phyloP scores from a whole-genome alignment of 2,888 invertebrate species.

The Agrotis puta region DNA sequence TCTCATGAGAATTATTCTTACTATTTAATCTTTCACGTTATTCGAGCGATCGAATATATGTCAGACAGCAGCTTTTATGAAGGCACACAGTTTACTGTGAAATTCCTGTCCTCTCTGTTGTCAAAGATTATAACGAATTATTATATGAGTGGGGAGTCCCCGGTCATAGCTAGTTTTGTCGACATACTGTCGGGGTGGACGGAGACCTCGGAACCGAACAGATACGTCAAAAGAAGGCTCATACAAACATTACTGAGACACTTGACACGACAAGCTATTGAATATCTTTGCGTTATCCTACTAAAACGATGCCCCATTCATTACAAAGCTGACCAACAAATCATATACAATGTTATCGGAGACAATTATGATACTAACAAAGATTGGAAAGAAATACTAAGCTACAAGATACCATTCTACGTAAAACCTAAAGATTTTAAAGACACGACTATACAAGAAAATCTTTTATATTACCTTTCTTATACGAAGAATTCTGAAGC shows the following conservation, averaged over 20 bases:
- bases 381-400: constrained; percentile 93
- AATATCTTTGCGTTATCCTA: constrained; percentile 90
- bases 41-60: constrained; percentile 92
- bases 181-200: constrained; percentile 91
- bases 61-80: constrained; percentile 79
- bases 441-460: constrained; percentile 88
- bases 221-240: constrained; percentile 82
- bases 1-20: constrained; percentile 90
- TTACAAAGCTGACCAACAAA: constrained; percentile 78
- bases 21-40: constrained; percentile 91
- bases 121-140: constrained; percentile 92
- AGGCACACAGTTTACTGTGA: constrained; percentile 78
- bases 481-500: constrained; percentile 76
- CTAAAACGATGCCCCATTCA: constrained; percentile 89
- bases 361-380: constrained; percentile 86
- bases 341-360: constrained; percentile 88
- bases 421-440: constrained; percentile 91
- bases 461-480: constrained; percentile 92
- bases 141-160: constrained; percentile 84
- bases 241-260: constrained; percentile 89
- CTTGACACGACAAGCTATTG: constrained; percentile 91
- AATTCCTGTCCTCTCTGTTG: constrained; percentile 90
- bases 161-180: constrained; percentile 88
- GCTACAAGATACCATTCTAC: constrained; percentile 81
- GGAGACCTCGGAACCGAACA: constrained; percentile 72